Evolutionary conservation across 2,888 invertebrate genomes (phyloP).

Genomic region (Brenthis daphne): DNA sequence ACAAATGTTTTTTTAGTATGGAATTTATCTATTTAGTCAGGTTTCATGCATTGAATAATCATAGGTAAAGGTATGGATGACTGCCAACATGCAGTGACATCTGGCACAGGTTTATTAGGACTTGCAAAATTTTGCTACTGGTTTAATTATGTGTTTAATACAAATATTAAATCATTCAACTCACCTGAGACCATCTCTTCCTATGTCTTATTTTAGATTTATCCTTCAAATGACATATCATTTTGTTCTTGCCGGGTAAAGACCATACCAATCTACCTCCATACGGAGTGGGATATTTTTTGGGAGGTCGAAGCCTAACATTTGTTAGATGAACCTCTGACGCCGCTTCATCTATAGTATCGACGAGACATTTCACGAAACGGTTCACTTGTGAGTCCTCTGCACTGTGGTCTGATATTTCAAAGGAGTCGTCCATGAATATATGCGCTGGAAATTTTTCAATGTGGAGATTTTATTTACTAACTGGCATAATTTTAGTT

Average conservation of each 20-base stretch:
- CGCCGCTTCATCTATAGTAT: conserved; percentile 89
- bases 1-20: no score
- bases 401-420: conserved; percentile 82
- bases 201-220: conserved; percentile 93
- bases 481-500: no score
- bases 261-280: conserved; percentile 93
- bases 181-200: conserved; percentile 95
- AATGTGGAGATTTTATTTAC: conserved; percentile 17
- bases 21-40: no score
- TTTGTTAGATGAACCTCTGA: conserved; percentile 86
- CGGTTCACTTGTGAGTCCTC: conserved; percentile 90
- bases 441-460: conserved; percentile 83
- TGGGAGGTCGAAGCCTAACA: conserved; percentile 85
- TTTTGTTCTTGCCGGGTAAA: conserved; percentile 91
- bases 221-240: conserved; percentile 94
- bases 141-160: not conserved
- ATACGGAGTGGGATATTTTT: conserved; percentile 91
- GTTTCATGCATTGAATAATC: no score
- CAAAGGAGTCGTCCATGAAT: conserved; percentile 93
- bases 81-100: no score
- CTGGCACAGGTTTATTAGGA: no score
- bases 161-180: not conserved
- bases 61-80: no score
- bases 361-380: conserved; percentile 88
- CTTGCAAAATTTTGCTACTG: no score